Percentiles rank a stretch among this genome's conserved stretches.
Evolutionary conservation across 2,888 invertebrate genomes (phyloP).

Genomic region (Diadromus collaris): DNA sequence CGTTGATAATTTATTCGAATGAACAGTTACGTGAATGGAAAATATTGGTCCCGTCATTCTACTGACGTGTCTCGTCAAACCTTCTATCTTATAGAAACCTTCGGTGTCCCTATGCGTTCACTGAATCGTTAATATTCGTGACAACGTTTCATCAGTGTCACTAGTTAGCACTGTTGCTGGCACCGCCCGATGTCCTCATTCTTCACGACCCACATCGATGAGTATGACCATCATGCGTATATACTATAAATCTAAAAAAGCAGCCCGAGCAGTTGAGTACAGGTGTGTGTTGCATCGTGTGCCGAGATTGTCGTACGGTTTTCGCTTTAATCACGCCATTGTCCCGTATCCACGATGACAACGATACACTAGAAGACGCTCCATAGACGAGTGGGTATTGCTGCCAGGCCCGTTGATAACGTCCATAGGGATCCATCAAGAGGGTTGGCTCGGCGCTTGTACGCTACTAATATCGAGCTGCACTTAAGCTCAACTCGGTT

Average conservation of each 20-base stretch:
- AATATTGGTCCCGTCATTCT: slow-evolving; percentile 48
- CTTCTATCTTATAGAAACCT: slow-evolving; percentile 23
- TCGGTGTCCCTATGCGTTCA: not conserved
- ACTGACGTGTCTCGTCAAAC: slow-evolving; percentile 46
- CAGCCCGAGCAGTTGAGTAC: not conserved
- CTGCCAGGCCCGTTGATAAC: slow-evolving; percentile 46
- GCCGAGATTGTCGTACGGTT: slow-evolving; percentile 37
- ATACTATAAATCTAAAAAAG: not conserved
- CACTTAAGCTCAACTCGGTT: slow-evolving; percentile 43
- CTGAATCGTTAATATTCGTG: slow-evolving; percentile 12
- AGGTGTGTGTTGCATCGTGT: slow-evolving; percentile 7
- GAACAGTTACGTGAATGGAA: slow-evolving; percentile 30
- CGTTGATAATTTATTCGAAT: slow-evolving; percentile 31
- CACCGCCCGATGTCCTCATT: slow-evolving; percentile 46
- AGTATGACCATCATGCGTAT: not conserved
- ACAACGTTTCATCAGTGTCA: slow-evolving; percentile 24
- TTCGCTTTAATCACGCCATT: slow-evolving; percentile 72
- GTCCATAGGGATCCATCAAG: slow-evolving; percentile 20
- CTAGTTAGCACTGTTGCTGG: slow-evolving; percentile 24
- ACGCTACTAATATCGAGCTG: slow-evolving; percentile 71
- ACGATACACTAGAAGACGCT: slow-evolving; percentile 26
- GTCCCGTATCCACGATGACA: slow-evolving; percentile 55
- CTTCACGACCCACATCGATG: slow-evolving; percentile 18
- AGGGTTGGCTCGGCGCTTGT: slow-evolving; percentile 44
- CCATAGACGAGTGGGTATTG: slow-evolving; percentile 51